Conservation (phyloP, 2,797 vertebrate species). For the Bradypodion ventrale region DNA sequence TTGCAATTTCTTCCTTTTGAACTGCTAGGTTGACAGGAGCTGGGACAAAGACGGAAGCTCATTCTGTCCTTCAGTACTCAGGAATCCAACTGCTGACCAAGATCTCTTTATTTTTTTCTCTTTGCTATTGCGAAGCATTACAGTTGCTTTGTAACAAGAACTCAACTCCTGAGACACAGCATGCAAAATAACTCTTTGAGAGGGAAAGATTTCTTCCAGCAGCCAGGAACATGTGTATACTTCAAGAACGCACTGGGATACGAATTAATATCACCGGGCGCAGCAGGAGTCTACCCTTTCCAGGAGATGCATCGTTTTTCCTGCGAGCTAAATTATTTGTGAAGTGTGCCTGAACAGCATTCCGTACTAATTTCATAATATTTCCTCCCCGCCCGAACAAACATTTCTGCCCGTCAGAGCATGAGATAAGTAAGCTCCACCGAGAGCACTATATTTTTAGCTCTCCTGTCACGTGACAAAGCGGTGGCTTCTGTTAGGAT, state of each 20-base stretch:
- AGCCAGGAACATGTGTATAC: background rate
- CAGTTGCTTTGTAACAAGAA: too few relatives aligned
- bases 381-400: background rate
- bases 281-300: constrained; percentile 14
- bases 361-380: constrained; percentile 39
- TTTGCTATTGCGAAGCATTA: too few relatives aligned
- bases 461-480: constrained; percentile 56
- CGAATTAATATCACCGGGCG: background rate
- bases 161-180: too few relatives aligned
- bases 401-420: constrained; percentile 60
- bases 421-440: constrained; percentile 61
- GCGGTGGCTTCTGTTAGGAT: constrained; percentile 61
- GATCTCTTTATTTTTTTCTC: too few relatives aligned
- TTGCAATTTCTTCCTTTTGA: too few relatives aligned
- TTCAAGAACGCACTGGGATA: background rate
- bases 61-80: too few relatives aligned
- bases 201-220: background rate
- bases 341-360: constrained; percentile 19
- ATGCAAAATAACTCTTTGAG: too few relatives aligned
- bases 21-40: too few relatives aligned
- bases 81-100: too few relatives aligned
- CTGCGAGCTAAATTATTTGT: constrained; percentile 29
- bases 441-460: constrained; percentile 70
- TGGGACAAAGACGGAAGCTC: too few relatives aligned
- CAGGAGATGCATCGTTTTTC: background rate